These are phyloP conservation scores for Knipowitschia caucasica DNA, from an alignment of 2,797 vertebrate species.

Conservation along the genomic window DNA sequence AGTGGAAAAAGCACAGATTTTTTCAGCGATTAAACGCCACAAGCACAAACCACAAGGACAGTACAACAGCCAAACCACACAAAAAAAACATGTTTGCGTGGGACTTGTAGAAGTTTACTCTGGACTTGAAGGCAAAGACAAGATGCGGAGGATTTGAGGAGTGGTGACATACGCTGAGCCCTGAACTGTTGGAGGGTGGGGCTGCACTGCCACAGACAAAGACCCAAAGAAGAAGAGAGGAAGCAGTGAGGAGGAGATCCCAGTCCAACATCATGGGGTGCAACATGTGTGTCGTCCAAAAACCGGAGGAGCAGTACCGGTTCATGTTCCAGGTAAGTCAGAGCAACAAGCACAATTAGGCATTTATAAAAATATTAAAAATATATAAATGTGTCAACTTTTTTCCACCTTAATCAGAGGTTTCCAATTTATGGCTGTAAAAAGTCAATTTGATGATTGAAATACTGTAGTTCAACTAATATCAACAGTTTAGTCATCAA, in stretches of 20 bases:
- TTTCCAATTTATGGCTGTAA: no score
- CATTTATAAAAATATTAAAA: not conserved
- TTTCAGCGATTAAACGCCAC: constrained; percentile 21
- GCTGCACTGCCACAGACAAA: constrained; percentile 67
- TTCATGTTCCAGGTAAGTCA: constrained; percentile 94
- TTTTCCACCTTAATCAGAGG: no score
- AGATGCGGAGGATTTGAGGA: constrained; percentile 36
- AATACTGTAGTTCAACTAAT: no score
- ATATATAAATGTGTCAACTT: no score
- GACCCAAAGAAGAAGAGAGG: constrained; percentile 36
- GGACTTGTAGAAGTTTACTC: constrained; percentile 10
- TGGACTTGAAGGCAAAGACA: constrained; percentile 35
- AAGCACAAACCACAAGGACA: constrained; percentile 33
- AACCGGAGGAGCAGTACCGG: constrained; percentile 88
- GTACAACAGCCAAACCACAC: constrained; percentile 4
- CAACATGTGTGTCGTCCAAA: constrained; percentile 90
- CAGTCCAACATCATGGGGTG: constrained; percentile 80
- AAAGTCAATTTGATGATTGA: no score
- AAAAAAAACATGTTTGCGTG: constrained; percentile 9
- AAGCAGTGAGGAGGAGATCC: constrained; percentile 20
- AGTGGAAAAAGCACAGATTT: constrained; percentile 15
- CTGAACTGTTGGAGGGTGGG: constrained; percentile 56
- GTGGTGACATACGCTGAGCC: constrained; percentile 22
- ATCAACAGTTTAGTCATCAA: no score
- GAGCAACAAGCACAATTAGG: constrained; percentile 32